Conservation (phyloP, 2,888 invertebrate genomes). For the Isoperla grammatica region DNA sequence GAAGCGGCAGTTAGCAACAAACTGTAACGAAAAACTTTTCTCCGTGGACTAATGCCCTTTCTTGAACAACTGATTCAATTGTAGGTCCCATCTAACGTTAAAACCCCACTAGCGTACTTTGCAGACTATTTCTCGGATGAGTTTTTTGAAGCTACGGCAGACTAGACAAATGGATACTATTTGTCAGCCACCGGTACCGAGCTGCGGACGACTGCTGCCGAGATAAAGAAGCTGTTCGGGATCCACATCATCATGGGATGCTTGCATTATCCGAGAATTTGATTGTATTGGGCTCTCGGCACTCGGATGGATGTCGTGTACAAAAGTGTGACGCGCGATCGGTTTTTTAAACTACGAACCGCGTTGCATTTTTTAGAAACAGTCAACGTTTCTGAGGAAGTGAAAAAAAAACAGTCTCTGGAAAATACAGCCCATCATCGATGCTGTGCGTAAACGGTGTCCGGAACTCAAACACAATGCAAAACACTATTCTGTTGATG, state of each 20-base stretch:
- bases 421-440: constrained; percentile 31
- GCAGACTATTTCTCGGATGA: background rate
- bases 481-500: constrained; percentile 34
- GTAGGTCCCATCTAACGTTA: too few species aligned
- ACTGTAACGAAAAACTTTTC: too few species aligned
- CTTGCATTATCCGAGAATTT: background rate
- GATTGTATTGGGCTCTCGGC: constrained; percentile 8
- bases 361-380: constrained; percentile 30
- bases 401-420: constrained; percentile 27
- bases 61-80: too few species aligned
- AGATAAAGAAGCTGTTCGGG: background rate
- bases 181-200: background rate
- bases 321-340: constrained; percentile 28
- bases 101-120: background rate
- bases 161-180: background rate
- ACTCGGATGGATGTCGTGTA: background rate
- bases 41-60: too few species aligned
- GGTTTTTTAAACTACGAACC: constrained; percentile 28
- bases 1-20: too few species aligned
- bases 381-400: constrained; percentile 12
- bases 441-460: constrained; percentile 35
- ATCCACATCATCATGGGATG: background rate
- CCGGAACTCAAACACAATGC: constrained; percentile 29
- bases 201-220: background rate
- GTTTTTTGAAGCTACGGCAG: background rate